Base-by-base conservation (phyloP, 2,888 invertebrate species). In the Pecten maximus region DNA sequence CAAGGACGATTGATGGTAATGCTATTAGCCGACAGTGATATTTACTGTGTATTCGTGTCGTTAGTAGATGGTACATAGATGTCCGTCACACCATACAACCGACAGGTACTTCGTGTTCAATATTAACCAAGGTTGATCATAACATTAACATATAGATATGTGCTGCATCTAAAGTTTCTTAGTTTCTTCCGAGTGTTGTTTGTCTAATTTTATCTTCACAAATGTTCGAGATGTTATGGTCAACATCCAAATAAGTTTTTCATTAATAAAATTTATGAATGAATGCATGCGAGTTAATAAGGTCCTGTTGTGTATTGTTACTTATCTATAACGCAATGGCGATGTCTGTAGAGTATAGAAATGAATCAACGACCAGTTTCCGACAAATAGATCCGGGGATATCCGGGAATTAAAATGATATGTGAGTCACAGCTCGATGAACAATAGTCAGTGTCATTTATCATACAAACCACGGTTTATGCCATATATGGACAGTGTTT, bases 401-500 rank as follows among this genome's bases (percentile, higher is more conserved):
- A 74, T 74, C 74, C 74, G 74, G 74, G 1, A 74, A 23, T 74
- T 1, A 4, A 10, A 35, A 28, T 74, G 35, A 35, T 6, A 10
- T 1, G 10, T 74, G 74, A 74, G 74, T 74, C 74, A 74, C 74
- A 10, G 74, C 35, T 8, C 1, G 23, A 8, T 74, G 28, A 74
- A 35, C 28, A 74, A 6, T 35, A 15, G 74, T 35, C 35, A 35
- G 35, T 74, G 35, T 74, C 23, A 28, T 35, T 74, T 35, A 35
- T 74, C 74, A 74, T 74, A 15, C 35, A 74, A 10, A 74, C 23
- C 35, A 10, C 74, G 19, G 10, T 28, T 16, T 10, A 15, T 74
- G 74, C 74, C 74, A 28, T 74, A 74, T 74, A 74, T 74, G 74
- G 74, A 35, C 74, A 74, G 35, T 23, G 35, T 28, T 74, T 74